Conservation (phyloP, 2,797 vertebrate genomes). For the Rhincodon typus region DNA sequence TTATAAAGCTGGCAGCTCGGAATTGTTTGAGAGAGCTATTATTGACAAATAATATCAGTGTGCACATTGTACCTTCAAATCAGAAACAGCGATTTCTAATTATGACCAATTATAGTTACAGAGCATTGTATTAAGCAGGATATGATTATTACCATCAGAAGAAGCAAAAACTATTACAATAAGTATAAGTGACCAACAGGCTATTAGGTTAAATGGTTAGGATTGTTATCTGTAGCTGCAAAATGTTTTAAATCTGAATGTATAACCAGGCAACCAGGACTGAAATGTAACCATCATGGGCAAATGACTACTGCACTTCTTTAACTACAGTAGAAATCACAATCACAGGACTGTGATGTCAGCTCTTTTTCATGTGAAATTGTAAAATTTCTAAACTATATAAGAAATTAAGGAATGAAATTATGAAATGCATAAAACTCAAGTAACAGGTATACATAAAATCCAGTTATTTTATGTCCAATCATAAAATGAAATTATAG, state of each 20-base stretch:
- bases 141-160: not conserved
- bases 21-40: not conserved
- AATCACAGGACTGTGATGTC: slow-evolving; percentile 20
- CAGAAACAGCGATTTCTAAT: not conserved
- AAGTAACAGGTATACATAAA: slow-evolving; percentile 38
- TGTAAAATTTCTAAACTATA: slow-evolving; percentile 36
- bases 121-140: not conserved
- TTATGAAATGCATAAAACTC: slow-evolving; percentile 37
- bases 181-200: slow-evolving; percentile 11
- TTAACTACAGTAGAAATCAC: slow-evolving; percentile 24
- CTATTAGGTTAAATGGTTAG: slow-evolving; percentile 20
- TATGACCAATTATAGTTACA: slow-evolving; percentile 20
- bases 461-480: slow-evolving; percentile 37
- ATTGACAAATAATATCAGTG: not conserved
- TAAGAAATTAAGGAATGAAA: slow-evolving; percentile 38
- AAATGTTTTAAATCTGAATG: slow-evolving; percentile 23
- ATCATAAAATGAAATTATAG: slow-evolving; percentile 38
- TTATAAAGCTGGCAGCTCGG: not conserved
- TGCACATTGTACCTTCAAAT: not conserved
- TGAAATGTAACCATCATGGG: slow-evolving; percentile 26
- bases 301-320: not conserved
- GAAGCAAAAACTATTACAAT: not conserved
- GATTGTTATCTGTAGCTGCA: slow-evolving; percentile 9
- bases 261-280: not conserved
- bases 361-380: slow-evolving; percentile 38